A percentile compares a stretch with the other conserved stretches of the same genome.
Evolutionary conservation across 2,113 vertebrate species (phyloP).

Genomic region (Boulengeromyrus knoepffleri): DNA sequence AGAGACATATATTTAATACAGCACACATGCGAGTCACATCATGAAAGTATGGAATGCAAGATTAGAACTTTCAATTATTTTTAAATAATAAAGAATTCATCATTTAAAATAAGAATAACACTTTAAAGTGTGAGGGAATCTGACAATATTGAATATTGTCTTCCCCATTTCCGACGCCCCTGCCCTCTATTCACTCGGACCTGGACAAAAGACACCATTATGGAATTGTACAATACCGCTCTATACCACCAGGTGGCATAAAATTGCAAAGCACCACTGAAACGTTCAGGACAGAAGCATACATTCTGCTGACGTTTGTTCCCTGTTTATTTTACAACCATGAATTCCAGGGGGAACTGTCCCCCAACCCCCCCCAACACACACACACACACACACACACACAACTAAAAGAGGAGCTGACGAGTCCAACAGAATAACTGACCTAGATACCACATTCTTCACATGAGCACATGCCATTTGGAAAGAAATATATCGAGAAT

Average conservation of each 20-base stretch:
- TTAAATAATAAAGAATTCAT: background rate
- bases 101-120: background rate
- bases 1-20: background rate
- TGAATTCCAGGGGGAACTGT: slow-evolving; percentile 55
- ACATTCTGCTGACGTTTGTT: slow-evolving; percentile 61
- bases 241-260: slow-evolving; percentile 8
- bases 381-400: background rate
- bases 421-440: slow-evolving; percentile 15
- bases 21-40: background rate
- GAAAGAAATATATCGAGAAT: background rate
- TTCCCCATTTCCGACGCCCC: background rate
- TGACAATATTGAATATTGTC: background rate
- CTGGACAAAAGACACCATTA: background rate
- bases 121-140: too few relatives aligned
- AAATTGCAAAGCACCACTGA: background rate
- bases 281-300: slow-evolving; percentile 12
- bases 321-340: slow-evolving; percentile 54
- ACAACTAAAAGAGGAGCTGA: slow-evolving; percentile 28
- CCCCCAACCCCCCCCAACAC: background rate
- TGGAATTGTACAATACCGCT: background rate
- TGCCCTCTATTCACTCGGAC: background rate
- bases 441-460: background rate
- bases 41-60: background rate
- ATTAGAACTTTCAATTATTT: background rate
- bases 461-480: background rate